phyloP scores from a whole-genome alignment of 2,113 vertebrate genomes.

The Etheostoma cragini region DNA sequence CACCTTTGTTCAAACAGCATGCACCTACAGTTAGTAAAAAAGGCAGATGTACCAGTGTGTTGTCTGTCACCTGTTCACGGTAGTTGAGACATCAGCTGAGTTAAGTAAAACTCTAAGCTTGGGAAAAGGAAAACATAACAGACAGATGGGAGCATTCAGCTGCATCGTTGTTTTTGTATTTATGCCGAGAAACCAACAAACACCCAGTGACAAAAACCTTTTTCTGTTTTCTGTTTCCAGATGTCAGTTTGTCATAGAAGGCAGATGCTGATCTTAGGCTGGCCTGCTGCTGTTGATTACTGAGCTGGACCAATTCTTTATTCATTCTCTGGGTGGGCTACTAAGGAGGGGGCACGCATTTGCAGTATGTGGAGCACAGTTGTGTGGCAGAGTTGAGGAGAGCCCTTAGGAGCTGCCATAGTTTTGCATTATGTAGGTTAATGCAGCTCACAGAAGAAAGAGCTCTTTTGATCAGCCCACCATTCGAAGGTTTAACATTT shows the following conservation, averaged over 20 bases:
- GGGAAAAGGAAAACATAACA: background rate
- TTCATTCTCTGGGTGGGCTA: constrained; percentile 38
- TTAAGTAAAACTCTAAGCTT: background rate
- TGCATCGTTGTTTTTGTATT: constrained; percentile 2
- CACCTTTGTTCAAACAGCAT: background rate
- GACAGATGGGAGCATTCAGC: constrained; percentile 7
- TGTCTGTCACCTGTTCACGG: background rate
- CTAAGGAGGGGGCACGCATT: constrained; percentile 3
- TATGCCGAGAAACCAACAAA: background rate
- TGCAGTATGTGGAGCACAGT: constrained; percentile 48
- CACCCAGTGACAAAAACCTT: background rate
- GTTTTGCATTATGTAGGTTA: constrained; percentile 66
- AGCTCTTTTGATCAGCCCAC: background rate
- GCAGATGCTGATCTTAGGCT: constrained; percentile 16
- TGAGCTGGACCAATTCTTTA: constrained; percentile 36
- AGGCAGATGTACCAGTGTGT: background rate
- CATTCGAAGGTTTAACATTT: background rate
- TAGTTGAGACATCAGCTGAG: background rate
- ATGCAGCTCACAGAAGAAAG: constrained; percentile 26
- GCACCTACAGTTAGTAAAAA: background rate
- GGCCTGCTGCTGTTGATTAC: constrained; percentile 15
- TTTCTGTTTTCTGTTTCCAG: background rate
- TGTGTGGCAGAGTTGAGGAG: constrained; percentile 11
- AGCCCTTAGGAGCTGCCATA: constrained; percentile 68
- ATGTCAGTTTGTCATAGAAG: background rate